A percentile compares a stretch with the other conserved stretches of the same genome.
Evolutionary conservation across 2,113 vertebrate genomes (phyloP).

Genomic region (Hemichromis elongatus): DNA sequence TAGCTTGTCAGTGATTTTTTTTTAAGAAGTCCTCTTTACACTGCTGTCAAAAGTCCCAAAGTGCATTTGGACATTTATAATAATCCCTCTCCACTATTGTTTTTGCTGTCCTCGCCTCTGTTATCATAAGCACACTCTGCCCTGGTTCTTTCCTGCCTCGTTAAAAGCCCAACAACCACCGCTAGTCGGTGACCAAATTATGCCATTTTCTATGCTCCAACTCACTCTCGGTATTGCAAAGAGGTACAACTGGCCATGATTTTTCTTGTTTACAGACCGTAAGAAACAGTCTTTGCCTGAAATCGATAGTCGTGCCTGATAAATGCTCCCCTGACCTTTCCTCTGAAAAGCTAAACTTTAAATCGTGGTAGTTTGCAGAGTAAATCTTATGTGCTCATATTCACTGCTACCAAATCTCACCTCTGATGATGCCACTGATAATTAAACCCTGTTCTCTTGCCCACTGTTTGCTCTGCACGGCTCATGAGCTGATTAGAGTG

Average conservation of each 20-base stretch:
- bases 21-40: not conserved
- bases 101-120: not conserved
- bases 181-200: slow-evolving; percentile 19
- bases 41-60: not conserved
- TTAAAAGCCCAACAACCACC: slow-evolving; percentile 17
- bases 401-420: not conserved
- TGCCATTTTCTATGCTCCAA: slow-evolving; percentile 3
- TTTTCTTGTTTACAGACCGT: not conserved
- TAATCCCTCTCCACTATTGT: not conserved
- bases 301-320: not conserved
- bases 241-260: not conserved
- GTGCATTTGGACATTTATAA: slow-evolving; percentile 1
- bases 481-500: not conserved
- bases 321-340: not conserved
- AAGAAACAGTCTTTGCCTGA: not conserved
- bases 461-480: not conserved
- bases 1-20: not conserved
- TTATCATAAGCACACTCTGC: not conserved
- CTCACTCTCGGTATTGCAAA: not conserved
- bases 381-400: not conserved
- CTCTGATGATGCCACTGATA: not conserved
- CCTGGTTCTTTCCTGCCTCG: not conserved
- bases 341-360: not conserved
- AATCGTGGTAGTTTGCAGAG: not conserved
- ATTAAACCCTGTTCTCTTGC: not conserved